Conservation (phyloP, 2,113 vertebrate species). For the Ascaphus truei region DNA sequence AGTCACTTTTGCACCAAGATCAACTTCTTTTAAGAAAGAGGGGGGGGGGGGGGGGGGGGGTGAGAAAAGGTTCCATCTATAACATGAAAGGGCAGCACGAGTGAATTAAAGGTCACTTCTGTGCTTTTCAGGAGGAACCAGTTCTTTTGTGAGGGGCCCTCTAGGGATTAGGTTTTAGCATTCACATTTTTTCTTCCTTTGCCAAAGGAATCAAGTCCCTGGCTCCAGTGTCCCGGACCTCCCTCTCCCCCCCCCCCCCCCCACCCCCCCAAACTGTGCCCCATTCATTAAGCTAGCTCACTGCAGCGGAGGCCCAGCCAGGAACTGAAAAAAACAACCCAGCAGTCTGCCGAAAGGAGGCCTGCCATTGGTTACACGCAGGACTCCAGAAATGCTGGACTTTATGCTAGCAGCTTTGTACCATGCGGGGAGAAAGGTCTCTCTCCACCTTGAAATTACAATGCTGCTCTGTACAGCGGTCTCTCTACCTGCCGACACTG, state of each 20-base stretch:
- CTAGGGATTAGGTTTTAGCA: slow-evolving; percentile 59
- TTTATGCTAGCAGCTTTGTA: too few species aligned
- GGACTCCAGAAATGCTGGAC: not conserved
- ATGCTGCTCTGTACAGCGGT: too few species aligned
- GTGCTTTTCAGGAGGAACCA: slow-evolving; percentile 66
- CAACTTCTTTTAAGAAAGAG: slow-evolving; percentile 5
- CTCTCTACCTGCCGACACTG: too few species aligned
- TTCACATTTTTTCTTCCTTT: slow-evolving; percentile 57
- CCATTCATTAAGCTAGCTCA: slow-evolving; percentile 68
- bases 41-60: not conserved
- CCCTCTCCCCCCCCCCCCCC: slow-evolving; percentile 38
- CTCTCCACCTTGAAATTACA: too few species aligned
- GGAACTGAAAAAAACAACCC: slow-evolving; percentile 55
- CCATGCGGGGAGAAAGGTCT: too few species aligned
- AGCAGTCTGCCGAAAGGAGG: not conserved
- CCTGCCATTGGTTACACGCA: slow-evolving; percentile 38
- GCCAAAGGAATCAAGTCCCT: slow-evolving; percentile 64
- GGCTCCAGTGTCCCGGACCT: slow-evolving; percentile 54
- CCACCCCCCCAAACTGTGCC: slow-evolving; percentile 69
- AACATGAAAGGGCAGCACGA: slow-evolving; percentile 70
- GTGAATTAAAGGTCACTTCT: slow-evolving; percentile 72
- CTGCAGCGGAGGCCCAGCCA: slow-evolving; percentile 47
- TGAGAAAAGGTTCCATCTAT: slow-evolving; percentile 48
- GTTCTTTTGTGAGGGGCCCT: slow-evolving; percentile 69
- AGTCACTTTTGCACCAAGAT: slow-evolving; percentile 37